A percentile compares a stretch with the other conserved stretches of the same genome.
Conservation (phyloP, 2,797 vertebrate species). For the Sebastes itinus region DNA sequence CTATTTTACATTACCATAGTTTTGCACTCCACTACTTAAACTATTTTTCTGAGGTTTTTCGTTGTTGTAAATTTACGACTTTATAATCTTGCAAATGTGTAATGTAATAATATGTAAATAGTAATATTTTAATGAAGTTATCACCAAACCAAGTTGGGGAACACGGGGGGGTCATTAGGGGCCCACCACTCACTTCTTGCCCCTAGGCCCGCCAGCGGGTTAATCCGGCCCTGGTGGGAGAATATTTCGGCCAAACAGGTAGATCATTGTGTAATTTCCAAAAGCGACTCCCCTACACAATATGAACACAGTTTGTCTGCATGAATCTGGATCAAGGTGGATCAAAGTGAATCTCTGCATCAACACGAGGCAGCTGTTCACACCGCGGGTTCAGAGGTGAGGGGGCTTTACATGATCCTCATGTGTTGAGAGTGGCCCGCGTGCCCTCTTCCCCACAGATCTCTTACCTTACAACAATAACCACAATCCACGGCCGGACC, state of each 20-base stretch:
- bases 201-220: background rate
- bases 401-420: conserved; percentile 76
- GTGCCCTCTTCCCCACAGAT: conserved; percentile 64
- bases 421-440: conserved; percentile 71
- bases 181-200: background rate
- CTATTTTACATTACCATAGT: no score
- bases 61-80: no score
- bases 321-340: conserved; percentile 70
- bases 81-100: no score
- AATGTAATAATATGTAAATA: no score
- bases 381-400: conserved; percentile 76
- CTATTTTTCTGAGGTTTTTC: no score
- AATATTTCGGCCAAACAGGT: conserved; percentile 38
- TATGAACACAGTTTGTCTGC: conserved; percentile 36
- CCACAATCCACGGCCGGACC: conserved; percentile 61
- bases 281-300: conserved; percentile 23
- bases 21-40: no score
- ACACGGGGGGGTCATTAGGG: background rate
- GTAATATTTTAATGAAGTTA: background rate
- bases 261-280: conserved; percentile 25
- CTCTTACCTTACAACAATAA: conserved; percentile 79
- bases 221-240: conserved; percentile 11
- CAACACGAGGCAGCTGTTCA: conserved; percentile 79
- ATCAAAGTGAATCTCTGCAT: conserved; percentile 75
- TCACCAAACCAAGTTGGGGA: background rate